Percentiles rank a stretch among this genome's conserved stretches.
Evolutionary conservation across 2,888 invertebrate genomes (phyloP).

Genomic region (Orthosia incerta): DNA sequence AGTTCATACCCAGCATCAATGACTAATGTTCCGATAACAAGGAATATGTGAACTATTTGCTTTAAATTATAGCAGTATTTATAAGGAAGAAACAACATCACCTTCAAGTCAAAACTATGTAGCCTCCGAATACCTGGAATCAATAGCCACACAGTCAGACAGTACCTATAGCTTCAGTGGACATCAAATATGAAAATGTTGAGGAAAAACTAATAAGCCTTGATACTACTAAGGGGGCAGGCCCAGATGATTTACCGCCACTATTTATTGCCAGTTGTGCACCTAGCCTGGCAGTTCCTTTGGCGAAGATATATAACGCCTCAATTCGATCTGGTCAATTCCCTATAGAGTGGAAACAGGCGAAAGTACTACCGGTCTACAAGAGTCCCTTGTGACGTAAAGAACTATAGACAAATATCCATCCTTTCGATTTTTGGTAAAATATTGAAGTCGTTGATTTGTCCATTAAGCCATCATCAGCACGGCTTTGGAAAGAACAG

Average conservation of each 20-base stretch:
- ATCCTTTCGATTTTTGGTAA: background rate
- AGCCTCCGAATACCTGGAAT: background rate
- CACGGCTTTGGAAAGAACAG: constrained; percentile 5
- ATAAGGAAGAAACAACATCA: no score
- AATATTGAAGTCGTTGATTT: constrained; percentile 9
- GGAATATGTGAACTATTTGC: no score
- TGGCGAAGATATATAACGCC: background rate
- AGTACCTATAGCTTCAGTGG: background rate
- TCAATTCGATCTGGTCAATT: background rate
- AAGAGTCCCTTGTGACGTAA: background rate
- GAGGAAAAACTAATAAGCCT: no score
- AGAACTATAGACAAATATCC: background rate
- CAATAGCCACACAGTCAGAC: background rate
- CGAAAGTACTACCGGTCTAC: background rate
- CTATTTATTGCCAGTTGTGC: background rate
- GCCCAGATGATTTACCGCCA: no score
- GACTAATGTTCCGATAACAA: no score
- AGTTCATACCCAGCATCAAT: no score
- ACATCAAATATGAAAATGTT: background rate
- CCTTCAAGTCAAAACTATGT: background rate
- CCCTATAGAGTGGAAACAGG: constrained; percentile 3
- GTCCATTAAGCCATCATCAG: background rate
- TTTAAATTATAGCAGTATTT: no score
- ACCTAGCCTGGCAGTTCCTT: background rate
- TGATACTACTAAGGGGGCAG: background rate